These are phyloP conservation scores for Harpalus rufipes DNA, from an alignment of 2,888 invertebrate genomes.

Conservation along the genomic window DNA sequence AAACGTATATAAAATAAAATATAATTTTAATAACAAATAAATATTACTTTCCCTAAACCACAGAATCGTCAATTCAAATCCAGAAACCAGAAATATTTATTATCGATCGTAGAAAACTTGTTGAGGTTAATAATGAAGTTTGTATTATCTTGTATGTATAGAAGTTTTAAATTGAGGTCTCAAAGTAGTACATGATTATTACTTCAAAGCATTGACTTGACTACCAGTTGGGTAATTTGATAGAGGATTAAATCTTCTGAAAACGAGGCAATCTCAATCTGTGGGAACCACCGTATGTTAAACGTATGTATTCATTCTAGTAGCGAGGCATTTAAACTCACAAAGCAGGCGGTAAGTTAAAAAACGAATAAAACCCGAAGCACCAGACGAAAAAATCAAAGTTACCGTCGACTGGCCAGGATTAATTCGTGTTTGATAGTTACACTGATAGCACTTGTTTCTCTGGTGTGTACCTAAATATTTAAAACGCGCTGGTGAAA, in stretches of 20 bases:
- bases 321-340: slow-evolving; percentile 13
- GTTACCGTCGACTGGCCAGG: slow-evolving; percentile 56
- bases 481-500: slow-evolving; percentile 44
- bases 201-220: no score
- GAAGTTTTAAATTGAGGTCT: no score
- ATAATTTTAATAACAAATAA: no score
- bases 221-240: not conserved
- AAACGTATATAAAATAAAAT: no score
- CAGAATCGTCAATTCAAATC: no score
- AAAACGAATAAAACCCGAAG: slow-evolving; percentile 1
- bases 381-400: slow-evolving; percentile 50
- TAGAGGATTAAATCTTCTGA: not conserved
- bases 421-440: slow-evolving; percentile 63
- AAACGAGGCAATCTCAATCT: not conserved
- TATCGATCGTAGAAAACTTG: no score
- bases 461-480: slow-evolving; percentile 45
- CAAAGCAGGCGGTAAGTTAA: slow-evolving; percentile 10
- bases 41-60: no score
- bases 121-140: no score
- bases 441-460: slow-evolving; percentile 59
- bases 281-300: not conserved
- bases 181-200: no score
- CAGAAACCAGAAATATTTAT: no score
- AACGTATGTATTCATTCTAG: slow-evolving; percentile 3
- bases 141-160: no score